Evolutionary conservation across 2,888 invertebrate genomes (phyloP), one percentile per base, ranked within the genome.

Genomic region (Trissonchulus latispiculum): DNA sequence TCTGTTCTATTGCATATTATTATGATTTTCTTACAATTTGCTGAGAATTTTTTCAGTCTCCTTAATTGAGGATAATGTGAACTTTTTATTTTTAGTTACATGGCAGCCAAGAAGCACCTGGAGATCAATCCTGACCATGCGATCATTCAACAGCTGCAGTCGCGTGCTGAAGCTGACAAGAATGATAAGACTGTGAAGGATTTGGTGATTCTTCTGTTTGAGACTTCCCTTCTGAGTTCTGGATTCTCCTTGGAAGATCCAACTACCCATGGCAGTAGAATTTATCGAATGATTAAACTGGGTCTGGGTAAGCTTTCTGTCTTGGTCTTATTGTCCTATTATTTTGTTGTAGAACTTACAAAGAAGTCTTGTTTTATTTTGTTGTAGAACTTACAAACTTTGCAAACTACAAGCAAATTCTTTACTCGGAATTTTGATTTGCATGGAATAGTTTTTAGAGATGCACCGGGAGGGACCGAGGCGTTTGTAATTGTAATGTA

Each of bases 101-200:
- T 99, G 97, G 92, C 96, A 0, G 96, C 97, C 77, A 99, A 99
- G 88, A 99, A 99, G 85, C 95, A 97, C 82, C 86, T 99, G 61
- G 99, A 99, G 86, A 91, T 99, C 85, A 99, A 99, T 84, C 96
- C 97, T 0, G 90, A 91, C 78, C 97, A 99, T 86, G 88, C 95
- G 73, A 93, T 99, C 80, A 88, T 99, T 70, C 94, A 95, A 81
- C 91, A 90, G 0, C 87, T 97, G 33, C 87, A 93, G 71, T 89
- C 90, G 81, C 96, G 96, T 85, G 91, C 93, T 0, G 95, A 96
- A 75, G 91, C 89, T 64, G 96, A 99, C 84, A 95, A 96, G 86
- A 95, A 95, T 81, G 97, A 99, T 85, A 97, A 97, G 84, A 92
- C 96, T 77, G 95, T 97, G 1, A 97, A 96, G 86, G 97, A 99